Percentiles rank a stretch among this genome's conserved stretches.
phyloP scores from a whole-genome alignment of 1,140 invertebrate species.

The Rhopalosiphum padi region DNA sequence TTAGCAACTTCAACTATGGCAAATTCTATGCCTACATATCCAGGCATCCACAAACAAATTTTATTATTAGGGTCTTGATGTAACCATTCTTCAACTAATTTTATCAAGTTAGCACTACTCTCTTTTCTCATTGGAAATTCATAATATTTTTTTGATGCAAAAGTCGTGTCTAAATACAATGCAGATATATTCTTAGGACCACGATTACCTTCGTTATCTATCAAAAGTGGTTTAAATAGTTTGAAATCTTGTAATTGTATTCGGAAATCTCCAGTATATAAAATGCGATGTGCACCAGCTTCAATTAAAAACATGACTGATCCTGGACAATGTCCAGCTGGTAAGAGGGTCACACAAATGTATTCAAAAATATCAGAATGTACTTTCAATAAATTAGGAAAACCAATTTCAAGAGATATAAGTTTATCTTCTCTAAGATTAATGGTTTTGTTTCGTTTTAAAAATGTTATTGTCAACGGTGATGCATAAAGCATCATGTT shows the following conservation, averaged over 20 bases:
- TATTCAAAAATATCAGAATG: slow-evolving; percentile 23
- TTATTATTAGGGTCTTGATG: not conserved
- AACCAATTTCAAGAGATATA: not conserved
- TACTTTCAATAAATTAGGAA: not conserved
- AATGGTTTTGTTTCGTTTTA: slow-evolving; percentile 12
- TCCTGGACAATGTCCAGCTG: slow-evolving; percentile 26
- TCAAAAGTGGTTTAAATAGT: slow-evolving; percentile 6
- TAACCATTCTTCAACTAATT: slow-evolving; percentile 5
- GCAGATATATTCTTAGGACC: slow-evolving; percentile 6
- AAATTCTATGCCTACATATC: slow-evolving; percentile 7
- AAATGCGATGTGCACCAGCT: slow-evolving; percentile 13
- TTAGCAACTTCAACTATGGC: slow-evolving; percentile 12
- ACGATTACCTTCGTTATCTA: not conserved
- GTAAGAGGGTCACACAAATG: slow-evolving; percentile 6
- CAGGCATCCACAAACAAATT: slow-evolving; percentile 18
- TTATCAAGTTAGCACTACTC: slow-evolving; percentile 17
- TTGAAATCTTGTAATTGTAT: not conserved
- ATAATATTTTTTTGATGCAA: slow-evolving; percentile 24
- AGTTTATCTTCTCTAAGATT: slow-evolving; percentile 15
- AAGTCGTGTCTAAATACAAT: slow-evolving; percentile 42
- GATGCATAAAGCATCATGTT: slow-evolving; percentile 20
- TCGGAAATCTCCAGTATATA: slow-evolving; percentile 25
- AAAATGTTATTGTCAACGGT: slow-evolving; percentile 29
- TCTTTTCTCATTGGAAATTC: slow-evolving; percentile 5
- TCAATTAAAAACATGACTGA: slow-evolving; percentile 20